Conservation (phyloP, 2,888 invertebrate genomes). For the Clivina fossor region DNA sequence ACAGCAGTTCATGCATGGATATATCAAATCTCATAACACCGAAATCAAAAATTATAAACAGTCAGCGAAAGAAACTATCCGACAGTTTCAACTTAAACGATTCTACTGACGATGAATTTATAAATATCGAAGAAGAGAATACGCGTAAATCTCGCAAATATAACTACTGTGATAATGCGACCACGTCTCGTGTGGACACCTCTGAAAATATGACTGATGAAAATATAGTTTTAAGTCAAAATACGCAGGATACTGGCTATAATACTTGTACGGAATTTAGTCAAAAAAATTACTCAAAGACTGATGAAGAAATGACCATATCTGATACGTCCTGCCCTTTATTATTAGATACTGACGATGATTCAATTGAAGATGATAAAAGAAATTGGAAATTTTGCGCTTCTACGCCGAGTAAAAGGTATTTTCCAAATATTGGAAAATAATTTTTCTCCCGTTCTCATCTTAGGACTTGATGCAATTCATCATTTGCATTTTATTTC, state of each 20-base stretch:
- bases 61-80: constrained; percentile 52
- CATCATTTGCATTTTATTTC: no score
- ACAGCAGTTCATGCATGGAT: constrained; percentile 46
- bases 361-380: not conserved
- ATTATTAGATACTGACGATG: not conserved
- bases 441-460: constrained; percentile 4
- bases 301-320: constrained; percentile 1
- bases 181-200: no score
- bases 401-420: constrained; percentile 20
- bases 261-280: constrained; percentile 7
- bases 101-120: constrained; percentile 27
- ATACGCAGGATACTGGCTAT: constrained; percentile 23
- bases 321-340: no score
- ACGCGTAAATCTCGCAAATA: constrained; percentile 2
- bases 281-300: not conserved
- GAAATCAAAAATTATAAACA: constrained; percentile 48
- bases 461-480: no score
- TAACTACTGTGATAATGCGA: not conserved
- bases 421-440: constrained; percentile 20
- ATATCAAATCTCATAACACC: constrained; percentile 49
- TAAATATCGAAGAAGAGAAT: constrained; percentile 40
- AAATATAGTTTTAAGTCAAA: not conserved
- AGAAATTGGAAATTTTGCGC: constrained; percentile 12
- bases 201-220: not conserved
- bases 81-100: constrained; percentile 49